phyloP scores from a whole-genome alignment of 2,113 vertebrate genomes.

The Sterrhoptilus dennistouni region DNA sequence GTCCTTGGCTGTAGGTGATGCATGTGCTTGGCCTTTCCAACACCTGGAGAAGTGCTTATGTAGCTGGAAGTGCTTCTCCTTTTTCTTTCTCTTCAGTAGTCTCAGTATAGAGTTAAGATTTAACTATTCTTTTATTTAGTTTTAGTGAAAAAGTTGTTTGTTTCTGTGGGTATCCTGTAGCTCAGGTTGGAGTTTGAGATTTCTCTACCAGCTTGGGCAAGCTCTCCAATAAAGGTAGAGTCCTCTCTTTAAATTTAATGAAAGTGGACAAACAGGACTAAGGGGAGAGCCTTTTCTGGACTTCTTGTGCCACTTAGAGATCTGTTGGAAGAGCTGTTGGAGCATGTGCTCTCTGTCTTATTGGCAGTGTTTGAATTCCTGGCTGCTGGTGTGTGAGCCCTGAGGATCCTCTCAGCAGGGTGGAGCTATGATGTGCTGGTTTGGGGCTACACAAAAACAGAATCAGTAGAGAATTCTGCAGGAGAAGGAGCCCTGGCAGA shows the following conservation, averaged over 20 bases:
- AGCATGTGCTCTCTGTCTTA: background rate
- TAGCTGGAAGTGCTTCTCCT: background rate
- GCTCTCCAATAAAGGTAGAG: background rate
- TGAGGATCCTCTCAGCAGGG: background rate
- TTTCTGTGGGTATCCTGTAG: background rate
- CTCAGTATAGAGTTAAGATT: background rate
- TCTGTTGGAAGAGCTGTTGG: background rate
- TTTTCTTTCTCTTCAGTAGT: background rate
- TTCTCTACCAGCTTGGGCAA: background rate
- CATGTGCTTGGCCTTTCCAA: background rate
- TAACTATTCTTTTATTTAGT: background rate
- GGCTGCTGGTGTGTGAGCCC: background rate
- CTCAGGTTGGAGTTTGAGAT: background rate
- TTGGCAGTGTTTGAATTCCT: fast-evolving
- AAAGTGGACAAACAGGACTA: background rate
- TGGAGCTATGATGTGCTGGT: background rate
- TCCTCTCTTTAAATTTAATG: background rate
- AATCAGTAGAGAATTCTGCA: background rate
- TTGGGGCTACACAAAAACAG: background rate
- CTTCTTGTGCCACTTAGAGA: background rate
- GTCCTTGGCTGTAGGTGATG: background rate
- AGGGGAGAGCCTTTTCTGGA: background rate
- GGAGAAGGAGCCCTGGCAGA: background rate
- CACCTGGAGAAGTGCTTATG: background rate
- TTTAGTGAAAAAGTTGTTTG: background rate